Base-by-base conservation (phyloP, 1,140 invertebrate genomes). In the Cotesia glomerata region DNA sequence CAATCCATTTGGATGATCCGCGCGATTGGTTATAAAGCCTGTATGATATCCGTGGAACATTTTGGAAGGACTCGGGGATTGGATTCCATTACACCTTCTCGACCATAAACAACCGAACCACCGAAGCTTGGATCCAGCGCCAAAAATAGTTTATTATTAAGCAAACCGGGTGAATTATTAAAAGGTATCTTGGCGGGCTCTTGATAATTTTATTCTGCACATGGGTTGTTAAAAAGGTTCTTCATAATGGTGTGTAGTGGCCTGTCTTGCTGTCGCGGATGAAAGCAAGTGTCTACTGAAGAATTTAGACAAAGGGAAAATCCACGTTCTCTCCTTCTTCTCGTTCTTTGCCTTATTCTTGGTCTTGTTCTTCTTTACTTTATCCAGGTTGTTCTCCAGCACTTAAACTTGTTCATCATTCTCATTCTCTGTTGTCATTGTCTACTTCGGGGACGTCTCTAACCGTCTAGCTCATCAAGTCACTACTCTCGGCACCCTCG, bases 221-320 rank as follows among this genome's bases (percentile, higher is more conserved):
- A 45, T 45, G 39, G 39, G 51, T 58, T 36, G n/a, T 36, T 71
- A 67, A 79, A 78, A 83, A 82, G 76, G 75, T 77, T 78, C 66
- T 71, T 71, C 75, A 69, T 77, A 71, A 70, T 74, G 76, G 77
- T 76, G 75, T 70, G 62, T 64, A 72, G 76, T 81, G 75, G 70
- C 78, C 76, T 26, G 26, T 26, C 59, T 64, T 73, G 76, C 77
- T 71, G 74, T 75, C 78, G 78, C 73, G 78, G 77, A 82, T 84
- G 82, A 86, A 86, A 86, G 79, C 79, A 86, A 86, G 81, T 85
- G 84, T 84, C 7, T 45, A 80, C 77, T 81, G 80, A 77, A 75
- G 78, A 78, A 79, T 78, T 80, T 79, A 75, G 78, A 81, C 80
- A 83, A 81, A 84, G 79, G 75, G 77, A 73, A 82, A 81, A 80